Base-by-base conservation (phyloP, 1,140 invertebrate species). In the Tribolium castaneum region DNA sequence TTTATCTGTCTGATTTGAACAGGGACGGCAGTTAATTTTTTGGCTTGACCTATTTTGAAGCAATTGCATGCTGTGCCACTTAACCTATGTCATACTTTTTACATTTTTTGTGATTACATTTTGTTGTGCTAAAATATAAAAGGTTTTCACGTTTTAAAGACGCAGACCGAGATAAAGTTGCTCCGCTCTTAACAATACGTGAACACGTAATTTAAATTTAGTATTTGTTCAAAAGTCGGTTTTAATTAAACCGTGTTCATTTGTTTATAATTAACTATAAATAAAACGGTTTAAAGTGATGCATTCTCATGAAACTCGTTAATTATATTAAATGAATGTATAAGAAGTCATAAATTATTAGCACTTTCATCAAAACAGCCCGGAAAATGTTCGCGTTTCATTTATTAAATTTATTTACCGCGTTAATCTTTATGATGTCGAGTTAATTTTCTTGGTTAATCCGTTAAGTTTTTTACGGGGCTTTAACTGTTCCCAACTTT, bases 291-390 rank as follows among this genome's bases (percentile, higher is more conserved):
- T 34, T 13, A 35, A 35, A 34, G 25, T 66, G 30, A 35, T 14
- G 25, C 12, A 66, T 66, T 34, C 9, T n/a, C 25, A 5, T 25
- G 54, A 59, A 66, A 51, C 70, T 34, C 70, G 49, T 51, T 72
- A 72, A 72, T 72, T 72, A 72, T 72, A 51, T 50, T 51, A 72
- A 50, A 72, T 52, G 70, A 72, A 52, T 72, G 25, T 35, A 73
- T 73, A 73, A 73, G 71, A 73, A 73, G 71, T 73, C 39, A 73
- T 73, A 52, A 73, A 73, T 73, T 73, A 73, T 73, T 73, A 52
- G 71, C 13, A 73, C 45, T 52, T 73, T 73, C 71, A 73, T 73
- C 71, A 73, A 73, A 73, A 52, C 71, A 72, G 14, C 70, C 45
- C 70, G n/a, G 50, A 72, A 72, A 50, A 22, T 72, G 70, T 52